Conservation (phyloP, 2,797 vertebrate genomes). For the Saxicola maurus region DNA sequence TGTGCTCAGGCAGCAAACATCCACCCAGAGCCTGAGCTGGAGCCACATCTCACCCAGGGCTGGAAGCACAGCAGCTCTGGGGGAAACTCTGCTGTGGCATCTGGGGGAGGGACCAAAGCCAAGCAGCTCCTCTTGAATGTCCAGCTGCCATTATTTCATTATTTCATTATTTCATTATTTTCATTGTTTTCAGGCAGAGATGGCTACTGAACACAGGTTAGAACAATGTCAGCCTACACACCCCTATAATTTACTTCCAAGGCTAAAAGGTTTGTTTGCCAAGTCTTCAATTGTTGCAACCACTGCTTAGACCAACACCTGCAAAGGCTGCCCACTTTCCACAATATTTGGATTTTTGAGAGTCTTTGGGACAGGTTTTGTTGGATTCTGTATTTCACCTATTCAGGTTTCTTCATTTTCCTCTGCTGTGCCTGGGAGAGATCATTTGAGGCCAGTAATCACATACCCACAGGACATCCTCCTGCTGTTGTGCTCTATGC, state of each 20-base stretch:
- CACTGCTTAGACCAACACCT: neutral
- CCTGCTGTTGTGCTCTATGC: neutral
- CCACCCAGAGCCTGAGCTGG: neutral
- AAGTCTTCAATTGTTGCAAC: neutral
- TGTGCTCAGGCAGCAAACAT: neutral
- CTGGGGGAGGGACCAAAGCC: neutral
- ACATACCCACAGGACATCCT: conserved; percentile 16
- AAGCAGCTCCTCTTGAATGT: neutral
- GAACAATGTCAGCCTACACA: accelerated
- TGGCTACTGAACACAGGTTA: neutral
- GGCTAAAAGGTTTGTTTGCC: neutral
- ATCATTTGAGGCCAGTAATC: conserved; percentile 64
- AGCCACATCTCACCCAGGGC: neutral
- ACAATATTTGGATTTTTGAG: neutral
- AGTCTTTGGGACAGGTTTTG: neutral
- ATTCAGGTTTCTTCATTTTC: neutral
- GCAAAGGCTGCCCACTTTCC: neutral
- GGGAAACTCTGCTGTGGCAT: neutral
- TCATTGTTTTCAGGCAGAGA: neutral
- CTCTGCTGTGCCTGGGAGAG: neutral
- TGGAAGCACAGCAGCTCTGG: neutral
- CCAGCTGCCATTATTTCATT: neutral
- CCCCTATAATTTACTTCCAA: neutral
- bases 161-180: neutral
- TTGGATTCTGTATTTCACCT: neutral